These are phyloP conservation scores for Garrulus glandarius DNA, from an alignment of 2,797 vertebrate genomes.

Conservation along the genomic window DNA sequence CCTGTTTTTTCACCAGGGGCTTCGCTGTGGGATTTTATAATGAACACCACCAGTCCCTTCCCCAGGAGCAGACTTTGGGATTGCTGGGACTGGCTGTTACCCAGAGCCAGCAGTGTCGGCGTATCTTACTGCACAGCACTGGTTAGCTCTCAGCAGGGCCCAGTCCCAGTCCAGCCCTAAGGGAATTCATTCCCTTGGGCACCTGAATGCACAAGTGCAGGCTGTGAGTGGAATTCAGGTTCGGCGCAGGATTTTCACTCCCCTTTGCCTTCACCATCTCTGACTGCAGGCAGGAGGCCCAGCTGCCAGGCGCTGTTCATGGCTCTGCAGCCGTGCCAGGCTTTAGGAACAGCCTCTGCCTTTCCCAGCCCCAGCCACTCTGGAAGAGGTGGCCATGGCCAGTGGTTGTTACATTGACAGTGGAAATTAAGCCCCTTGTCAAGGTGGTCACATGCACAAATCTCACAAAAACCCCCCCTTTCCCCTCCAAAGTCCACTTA, in stretches of 20 bases:
- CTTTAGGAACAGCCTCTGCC: neutral
- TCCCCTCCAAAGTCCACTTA: neutral
- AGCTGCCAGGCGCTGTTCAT: neutral
- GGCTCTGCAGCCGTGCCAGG: neutral
- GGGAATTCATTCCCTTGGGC: neutral
- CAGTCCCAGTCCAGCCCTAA: neutral
- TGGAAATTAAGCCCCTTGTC: neutral
- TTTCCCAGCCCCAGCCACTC: neutral
- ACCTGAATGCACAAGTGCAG: neutral
- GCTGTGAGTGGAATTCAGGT: neutral
- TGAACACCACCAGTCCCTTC: neutral
- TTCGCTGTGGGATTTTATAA: neutral
- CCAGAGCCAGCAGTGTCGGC: neutral
- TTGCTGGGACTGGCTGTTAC: neutral
- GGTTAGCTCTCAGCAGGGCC: too few relatives aligned
- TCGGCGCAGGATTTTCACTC: neutral
- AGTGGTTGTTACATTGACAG: accelerated
- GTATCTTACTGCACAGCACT: neutral
- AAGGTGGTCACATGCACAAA: neutral
- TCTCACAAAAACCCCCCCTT: neutral
- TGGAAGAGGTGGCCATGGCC: neutral
- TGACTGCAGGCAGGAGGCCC: accelerated
- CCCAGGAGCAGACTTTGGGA: accelerated
- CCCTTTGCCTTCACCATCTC: neutral
- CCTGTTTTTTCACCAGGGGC: neutral